Evolutionary conservation across 2,797 vertebrate species (phyloP).

Genomic region (Gobionotothen gibberifrons): DNA sequence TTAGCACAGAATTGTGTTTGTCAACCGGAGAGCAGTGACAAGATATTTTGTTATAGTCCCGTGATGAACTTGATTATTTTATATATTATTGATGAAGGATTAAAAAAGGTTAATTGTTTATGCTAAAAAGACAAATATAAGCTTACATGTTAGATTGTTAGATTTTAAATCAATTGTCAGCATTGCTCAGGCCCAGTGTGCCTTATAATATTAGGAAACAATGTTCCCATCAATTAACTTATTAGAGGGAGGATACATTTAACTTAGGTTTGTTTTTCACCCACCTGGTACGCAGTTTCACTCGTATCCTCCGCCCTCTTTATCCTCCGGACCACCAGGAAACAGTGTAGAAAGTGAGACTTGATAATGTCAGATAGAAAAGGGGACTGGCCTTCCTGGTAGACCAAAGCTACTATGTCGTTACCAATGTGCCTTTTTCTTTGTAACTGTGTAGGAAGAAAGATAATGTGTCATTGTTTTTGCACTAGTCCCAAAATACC

Average conservation of each 20-base stretch:
- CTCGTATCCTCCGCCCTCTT: conserved; percentile 57
- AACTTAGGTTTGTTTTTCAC: background rate
- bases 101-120: no score
- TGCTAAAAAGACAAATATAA: no score
- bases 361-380: conserved; percentile 91
- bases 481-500: background rate
- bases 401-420: conserved; percentile 92
- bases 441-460: conserved; percentile 84
- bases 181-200: background rate
- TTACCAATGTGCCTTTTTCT: conserved; percentile 95
- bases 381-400: conserved; percentile 90
- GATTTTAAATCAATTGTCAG: no score
- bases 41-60: no score
- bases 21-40: no score
- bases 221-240: background rate
- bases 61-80: no score
- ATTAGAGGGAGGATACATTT: background rate
- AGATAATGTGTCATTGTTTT: conserved; percentile 8
- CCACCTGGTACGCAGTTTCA: conserved; percentile 76
- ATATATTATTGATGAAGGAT: no score
- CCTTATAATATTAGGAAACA: background rate
- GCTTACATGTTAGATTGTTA: background rate
- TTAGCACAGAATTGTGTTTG: background rate
- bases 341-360: conserved; percentile 94
- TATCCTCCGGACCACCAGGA: conserved; percentile 86